These are phyloP conservation scores for Crioceris asparagi DNA, from an alignment of 2,888 invertebrate species.

Conservation along the genomic window DNA sequence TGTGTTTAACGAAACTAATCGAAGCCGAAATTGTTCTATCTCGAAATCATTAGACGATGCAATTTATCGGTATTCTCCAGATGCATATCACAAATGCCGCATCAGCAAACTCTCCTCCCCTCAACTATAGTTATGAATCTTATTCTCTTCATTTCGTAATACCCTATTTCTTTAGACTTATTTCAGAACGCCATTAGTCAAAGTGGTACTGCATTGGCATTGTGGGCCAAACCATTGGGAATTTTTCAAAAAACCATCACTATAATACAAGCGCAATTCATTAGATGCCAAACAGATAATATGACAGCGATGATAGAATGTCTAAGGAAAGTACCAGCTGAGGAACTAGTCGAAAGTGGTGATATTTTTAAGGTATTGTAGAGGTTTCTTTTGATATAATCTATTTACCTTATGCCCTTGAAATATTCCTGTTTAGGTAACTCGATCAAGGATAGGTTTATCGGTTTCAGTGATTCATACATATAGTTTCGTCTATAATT, in stretches of 20 bases:
- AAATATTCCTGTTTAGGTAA: background rate
- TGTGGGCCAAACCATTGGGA: constrained; percentile 29
- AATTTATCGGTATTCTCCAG: no score
- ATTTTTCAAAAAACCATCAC: constrained; percentile 26
- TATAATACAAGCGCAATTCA: constrained; percentile 32
- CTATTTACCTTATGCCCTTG: background rate
- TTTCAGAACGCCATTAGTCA: constrained; percentile 38
- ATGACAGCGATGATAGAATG: constrained; percentile 33
- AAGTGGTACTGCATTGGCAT: constrained; percentile 39
- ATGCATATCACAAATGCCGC: no score
- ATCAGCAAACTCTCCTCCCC: no score
- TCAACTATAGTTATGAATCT: no score
- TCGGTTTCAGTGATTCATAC: no score
- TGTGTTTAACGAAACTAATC: no score
- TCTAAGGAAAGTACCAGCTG: constrained; percentile 33
- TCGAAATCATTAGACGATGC: no score
- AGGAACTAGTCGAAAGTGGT: constrained; percentile 32
- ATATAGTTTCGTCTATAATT: no score
- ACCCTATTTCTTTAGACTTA: constrained; percentile 23
- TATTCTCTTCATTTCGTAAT: background rate
- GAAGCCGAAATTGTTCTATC: no score
- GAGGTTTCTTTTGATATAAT: no score
- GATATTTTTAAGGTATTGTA: constrained; percentile 36
- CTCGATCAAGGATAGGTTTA: no score
- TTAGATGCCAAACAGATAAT: constrained; percentile 30